A percentile compares a stretch with the other conserved stretches of the same genome.
Conservation (phyloP, 23 tunicate species). For the Trididemnum miniatum region DNA sequence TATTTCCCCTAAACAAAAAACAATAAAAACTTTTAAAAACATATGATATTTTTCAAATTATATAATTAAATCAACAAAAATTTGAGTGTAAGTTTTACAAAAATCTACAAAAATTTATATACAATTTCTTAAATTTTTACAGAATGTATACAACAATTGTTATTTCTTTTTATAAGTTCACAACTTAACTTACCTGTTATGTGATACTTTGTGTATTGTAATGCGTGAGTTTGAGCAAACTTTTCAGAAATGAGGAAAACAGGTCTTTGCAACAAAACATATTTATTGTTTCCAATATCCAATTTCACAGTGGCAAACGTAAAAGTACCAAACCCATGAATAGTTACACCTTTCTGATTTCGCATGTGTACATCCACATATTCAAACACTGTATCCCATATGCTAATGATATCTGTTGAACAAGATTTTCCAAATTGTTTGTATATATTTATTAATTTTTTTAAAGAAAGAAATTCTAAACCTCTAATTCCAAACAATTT, state of each 20-base stretch:
- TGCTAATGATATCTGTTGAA: constrained; percentile 75
- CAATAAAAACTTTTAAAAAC: too few relatives aligned
- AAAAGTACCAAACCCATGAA: constrained; percentile 84
- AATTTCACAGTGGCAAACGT: constrained; percentile 70
- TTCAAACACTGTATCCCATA: constrained; percentile 78
- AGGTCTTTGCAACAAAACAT: constrained; percentile 80
- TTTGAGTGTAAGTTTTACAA: too few relatives aligned
- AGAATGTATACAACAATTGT: too few relatives aligned
- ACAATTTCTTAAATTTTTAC: too few relatives aligned
- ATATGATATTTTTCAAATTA: too few relatives aligned
- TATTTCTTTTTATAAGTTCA: too few relatives aligned
- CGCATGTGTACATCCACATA: constrained; percentile 82
- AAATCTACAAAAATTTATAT: too few relatives aligned
- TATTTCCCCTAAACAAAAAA: constrained; percentile 82
- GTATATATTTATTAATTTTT: too few relatives aligned
- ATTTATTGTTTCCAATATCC: constrained; percentile 83
- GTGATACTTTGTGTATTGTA: constrained; percentile 67
- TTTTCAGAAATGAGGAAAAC: constrained; percentile 87
- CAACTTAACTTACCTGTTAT: constrained; percentile 89
- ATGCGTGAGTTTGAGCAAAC: constrained; percentile 81
- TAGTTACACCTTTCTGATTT: constrained; percentile 66
- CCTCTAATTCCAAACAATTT: too few relatives aligned
- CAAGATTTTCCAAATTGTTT: too few relatives aligned
- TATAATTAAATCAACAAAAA: too few relatives aligned
- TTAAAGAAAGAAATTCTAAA: too few relatives aligned